Conservation (phyloP, 2,888 invertebrate species). For the Neelides folsomi region DNA sequence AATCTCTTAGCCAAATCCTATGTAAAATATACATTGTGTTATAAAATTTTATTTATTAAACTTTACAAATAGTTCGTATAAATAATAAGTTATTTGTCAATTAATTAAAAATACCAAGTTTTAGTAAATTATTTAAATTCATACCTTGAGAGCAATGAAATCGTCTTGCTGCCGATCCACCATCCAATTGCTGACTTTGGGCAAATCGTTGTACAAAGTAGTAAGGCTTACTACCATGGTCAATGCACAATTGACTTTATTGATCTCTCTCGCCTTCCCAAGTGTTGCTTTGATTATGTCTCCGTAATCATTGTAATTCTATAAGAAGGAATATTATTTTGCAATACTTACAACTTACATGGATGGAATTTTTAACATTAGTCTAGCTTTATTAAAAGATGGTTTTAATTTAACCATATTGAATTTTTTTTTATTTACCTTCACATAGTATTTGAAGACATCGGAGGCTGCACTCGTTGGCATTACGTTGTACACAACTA, state of each 20-base stretch:
- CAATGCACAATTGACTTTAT: conserved; percentile 87
- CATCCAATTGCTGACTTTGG: conserved; percentile 36
- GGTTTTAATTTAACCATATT: neutral
- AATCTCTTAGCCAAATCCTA: conserved; percentile 92
- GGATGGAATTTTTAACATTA: no score
- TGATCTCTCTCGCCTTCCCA: conserved; percentile 92
- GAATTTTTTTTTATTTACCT: conserved; percentile 44
- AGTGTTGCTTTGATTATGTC: conserved; percentile 95
- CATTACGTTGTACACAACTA: conserved; percentile 93
- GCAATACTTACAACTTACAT: neutral
- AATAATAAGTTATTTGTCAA: neutral
- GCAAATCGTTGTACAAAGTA: conserved; percentile 66
- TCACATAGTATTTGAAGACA: conserved; percentile 94
- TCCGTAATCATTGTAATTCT: conserved; percentile 96
- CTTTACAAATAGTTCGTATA: neutral
- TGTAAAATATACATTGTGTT: conserved; percentile 6
- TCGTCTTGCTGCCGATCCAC: conserved; percentile 59
- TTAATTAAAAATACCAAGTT: no score
- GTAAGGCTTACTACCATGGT: conserved; percentile 87
- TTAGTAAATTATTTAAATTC: neutral
- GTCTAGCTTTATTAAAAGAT: neutral
- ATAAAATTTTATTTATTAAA: neutral
- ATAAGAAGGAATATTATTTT: conserved; percentile 31
- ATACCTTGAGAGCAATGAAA: conserved; percentile 73
- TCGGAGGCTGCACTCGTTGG: conserved; percentile 82